These are phyloP conservation scores for Scrobipalpa costella DNA, from an alignment of 2,888 invertebrate species.

Conservation along the genomic window DNA sequence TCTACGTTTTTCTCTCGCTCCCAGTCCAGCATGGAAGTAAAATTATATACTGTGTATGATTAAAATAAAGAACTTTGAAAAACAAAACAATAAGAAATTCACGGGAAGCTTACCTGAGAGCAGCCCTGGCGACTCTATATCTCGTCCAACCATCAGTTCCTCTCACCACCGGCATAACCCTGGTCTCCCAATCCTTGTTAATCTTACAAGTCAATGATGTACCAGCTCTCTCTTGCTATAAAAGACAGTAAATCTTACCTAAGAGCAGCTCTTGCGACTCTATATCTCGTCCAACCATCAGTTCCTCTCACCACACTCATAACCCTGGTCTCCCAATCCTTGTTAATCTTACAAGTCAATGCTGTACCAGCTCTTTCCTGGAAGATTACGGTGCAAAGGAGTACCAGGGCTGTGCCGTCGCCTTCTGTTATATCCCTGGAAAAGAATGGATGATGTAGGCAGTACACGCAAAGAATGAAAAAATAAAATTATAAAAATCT, in stretches of 20 bases:
- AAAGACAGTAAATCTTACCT: constrained; percentile 68
- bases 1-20: too few species aligned
- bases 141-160: constrained; percentile 89
- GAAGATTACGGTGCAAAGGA: constrained; percentile 90
- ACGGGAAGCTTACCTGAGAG: constrained; percentile 85
- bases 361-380: constrained; percentile 89
- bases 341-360: constrained; percentile 69
- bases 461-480: too few species aligned
- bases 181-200: constrained; percentile 59
- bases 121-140: constrained; percentile 93
- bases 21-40: too few species aligned
- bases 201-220: constrained; percentile 81
- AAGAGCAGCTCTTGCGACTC: constrained; percentile 92
- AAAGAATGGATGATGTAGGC: too few species aligned
- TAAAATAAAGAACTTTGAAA: too few species aligned
- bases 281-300: constrained; percentile 92
- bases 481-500: too few species aligned
- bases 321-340: constrained; percentile 74
- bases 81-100: too few species aligned
- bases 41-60: too few species aligned
- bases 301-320: constrained; percentile 75
- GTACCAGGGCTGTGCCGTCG: constrained; percentile 84
- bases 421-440: constrained; percentile 48
- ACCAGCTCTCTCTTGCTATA: constrained; percentile 88
- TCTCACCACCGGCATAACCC: constrained; percentile 79